phyloP scores from a whole-genome alignment of 1,140 invertebrate genomes.

The Pseudomyrmex cubaensis region DNA sequence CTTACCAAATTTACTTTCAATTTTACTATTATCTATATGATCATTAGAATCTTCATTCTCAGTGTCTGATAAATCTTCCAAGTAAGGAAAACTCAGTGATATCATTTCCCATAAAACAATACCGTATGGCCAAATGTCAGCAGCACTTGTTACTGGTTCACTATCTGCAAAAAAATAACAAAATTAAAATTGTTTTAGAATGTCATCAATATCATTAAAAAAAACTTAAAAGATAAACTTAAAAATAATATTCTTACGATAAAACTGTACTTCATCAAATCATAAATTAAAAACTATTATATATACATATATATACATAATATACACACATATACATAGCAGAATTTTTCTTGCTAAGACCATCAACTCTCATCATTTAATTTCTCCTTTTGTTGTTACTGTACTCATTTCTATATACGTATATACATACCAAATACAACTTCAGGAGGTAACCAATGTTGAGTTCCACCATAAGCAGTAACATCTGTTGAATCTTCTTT shows the following conservation, averaged over 20 bases:
- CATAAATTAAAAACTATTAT: background rate
- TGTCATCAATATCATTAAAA: background rate
- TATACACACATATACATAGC: no score
- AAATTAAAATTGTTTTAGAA: conserved; percentile 84
- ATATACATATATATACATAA: no score
- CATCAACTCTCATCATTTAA: no score
- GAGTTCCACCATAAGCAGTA: conserved; percentile 88
- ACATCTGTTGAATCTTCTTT: conserved; percentile 86
- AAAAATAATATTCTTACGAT: conserved; percentile 84
- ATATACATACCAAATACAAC: conserved; percentile 84
- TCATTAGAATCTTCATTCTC: conserved; percentile 75
- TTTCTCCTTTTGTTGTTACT: no score
- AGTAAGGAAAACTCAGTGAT: conserved; percentile 89
- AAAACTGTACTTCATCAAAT: conserved; percentile 2
- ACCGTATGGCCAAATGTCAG: conserved; percentile 93
- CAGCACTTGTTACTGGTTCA: conserved; percentile 88
- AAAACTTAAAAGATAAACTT: background rate
- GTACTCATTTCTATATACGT: background rate
- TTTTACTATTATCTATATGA: background rate
- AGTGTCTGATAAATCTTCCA: conserved; percentile 68
- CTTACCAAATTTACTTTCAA: conserved; percentile 70
- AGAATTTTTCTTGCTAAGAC: no score
- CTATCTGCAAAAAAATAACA: conserved; percentile 75
- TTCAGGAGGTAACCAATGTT: conserved; percentile 92
- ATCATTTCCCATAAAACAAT: conserved; percentile 93